Evolutionary conservation across 2,113 vertebrate species (phyloP).

Genomic region (Rallus limicola): DNA sequence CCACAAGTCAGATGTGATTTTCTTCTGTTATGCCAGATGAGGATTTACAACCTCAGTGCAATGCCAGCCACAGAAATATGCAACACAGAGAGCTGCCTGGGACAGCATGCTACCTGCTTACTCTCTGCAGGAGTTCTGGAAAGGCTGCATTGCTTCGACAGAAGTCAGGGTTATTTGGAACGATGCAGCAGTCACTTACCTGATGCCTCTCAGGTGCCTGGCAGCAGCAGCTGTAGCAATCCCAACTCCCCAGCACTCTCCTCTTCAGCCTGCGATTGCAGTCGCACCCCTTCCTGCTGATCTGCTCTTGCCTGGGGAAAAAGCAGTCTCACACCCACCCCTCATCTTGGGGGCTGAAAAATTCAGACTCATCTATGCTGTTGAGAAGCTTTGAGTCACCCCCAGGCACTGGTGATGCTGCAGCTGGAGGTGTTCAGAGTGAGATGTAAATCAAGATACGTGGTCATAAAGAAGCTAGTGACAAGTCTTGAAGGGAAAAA

Average conservation of each 20-base stretch:
- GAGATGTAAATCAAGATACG: slow-evolving; percentile 35
- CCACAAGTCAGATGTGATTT: neutral
- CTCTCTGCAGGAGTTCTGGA: neutral
- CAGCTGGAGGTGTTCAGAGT: slow-evolving; percentile 18
- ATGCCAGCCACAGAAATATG: neutral
- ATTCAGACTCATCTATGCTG: neutral
- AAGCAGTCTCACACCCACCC: neutral
- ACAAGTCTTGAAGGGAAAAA: slow-evolving; percentile 8
- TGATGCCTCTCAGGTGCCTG: neutral
- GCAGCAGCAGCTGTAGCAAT: neutral
- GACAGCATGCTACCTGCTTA: neutral
- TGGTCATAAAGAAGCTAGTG: slow-evolving; percentile 40
- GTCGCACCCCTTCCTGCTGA: neutral
- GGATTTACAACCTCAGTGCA: neutral
- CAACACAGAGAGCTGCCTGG: neutral
- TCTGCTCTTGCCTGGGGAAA: neutral
- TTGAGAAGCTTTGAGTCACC: neutral
- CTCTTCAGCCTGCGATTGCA: neutral
- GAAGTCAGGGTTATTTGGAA: neutral
- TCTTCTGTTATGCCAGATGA: neutral
- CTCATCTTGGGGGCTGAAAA: neutral
- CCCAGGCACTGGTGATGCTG: neutral
- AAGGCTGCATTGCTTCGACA: neutral
- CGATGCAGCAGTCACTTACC: neutral
- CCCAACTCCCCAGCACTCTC: neutral